Base-by-base conservation (phyloP, 2,113 vertebrate genomes). In the Anolis sagrei region DNA sequence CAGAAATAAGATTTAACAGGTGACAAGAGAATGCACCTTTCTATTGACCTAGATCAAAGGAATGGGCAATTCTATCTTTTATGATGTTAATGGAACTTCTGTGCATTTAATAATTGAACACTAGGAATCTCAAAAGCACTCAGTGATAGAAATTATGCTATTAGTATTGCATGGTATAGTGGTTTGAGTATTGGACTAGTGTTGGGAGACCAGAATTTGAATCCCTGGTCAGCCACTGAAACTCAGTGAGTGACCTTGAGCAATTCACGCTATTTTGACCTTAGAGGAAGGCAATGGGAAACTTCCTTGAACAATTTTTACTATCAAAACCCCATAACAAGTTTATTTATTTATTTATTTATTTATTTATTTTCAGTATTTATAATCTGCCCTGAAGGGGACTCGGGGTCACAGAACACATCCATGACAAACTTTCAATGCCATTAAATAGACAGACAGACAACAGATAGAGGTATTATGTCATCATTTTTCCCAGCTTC, bases 1-100 rank as follows among this genome's bases (percentile, higher is more conserved):
- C 36, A 68, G 48, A 84, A 84, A 68, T 68, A 36, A 77, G 74
- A 84, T 84, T 77, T 68, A 76, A 84, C 21, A 58, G 11, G 61
- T 69, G 44, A 77, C 74, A 54, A 68, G 83, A 68, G 61, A 32
- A 76, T 82, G 36, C 36, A 36, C 19, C 58, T 32, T 58, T 11
- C 48, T n/a, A 34, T 29, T 68, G 44, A 76, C 34, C 39, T 23
- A 49, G 61, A 76, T 29, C 23, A 81, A 44, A 51, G n/a, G 14
- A 84, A 51, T 77, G 61, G 39, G 39, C 21, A 68, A 7, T 49
- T 44, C 29, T 32, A 44, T 44, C 82, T 29, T 75, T 75, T 83
- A 13, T 34, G 48, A 83, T 66, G 11, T 75, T 83, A 83, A 75
- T 48, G 44, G 48, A 32, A 2, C 68, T 73, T 82, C 49, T 84